phyloP scores from a whole-genome alignment of 2,797 vertebrate species.

The Parambassis ranga region DNA sequence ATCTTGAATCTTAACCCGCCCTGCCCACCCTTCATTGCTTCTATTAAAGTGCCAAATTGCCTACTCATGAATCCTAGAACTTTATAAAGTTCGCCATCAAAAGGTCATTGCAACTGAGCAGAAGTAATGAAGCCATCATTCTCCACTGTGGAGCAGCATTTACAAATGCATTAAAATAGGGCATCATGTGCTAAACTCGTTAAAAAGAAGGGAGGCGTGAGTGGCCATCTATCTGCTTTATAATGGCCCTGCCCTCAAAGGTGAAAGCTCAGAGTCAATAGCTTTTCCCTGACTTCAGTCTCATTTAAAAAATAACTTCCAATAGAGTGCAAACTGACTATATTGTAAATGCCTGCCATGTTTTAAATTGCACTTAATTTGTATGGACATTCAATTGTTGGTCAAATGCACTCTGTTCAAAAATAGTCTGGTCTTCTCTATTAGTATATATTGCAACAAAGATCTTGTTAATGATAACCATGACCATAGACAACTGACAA shows the following conservation, averaged over 20 bases:
- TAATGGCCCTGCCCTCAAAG: slow-evolving; percentile 30
- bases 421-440: not conserved
- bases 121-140: slow-evolving; percentile 61
- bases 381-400: not conserved
- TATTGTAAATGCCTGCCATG: not conserved
- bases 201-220: slow-evolving; percentile 32
- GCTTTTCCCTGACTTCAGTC: slow-evolving; percentile 35
- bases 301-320: slow-evolving; percentile 14
- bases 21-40: slow-evolving; percentile 31
- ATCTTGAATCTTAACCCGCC: slow-evolving; percentile 52
- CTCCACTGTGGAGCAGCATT: slow-evolving; percentile 39
- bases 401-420: not conserved
- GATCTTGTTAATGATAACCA: not conserved
- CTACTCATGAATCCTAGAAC: slow-evolving; percentile 64
- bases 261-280: slow-evolving; percentile 45
- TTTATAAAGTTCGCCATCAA: slow-evolving; percentile 67
- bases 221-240: slow-evolving; percentile 43
- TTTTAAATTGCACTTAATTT: not conserved
- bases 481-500: not conserved
- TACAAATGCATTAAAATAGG: slow-evolving; percentile 57
- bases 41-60: slow-evolving; percentile 68
- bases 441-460: not conserved
- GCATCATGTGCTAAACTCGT: slow-evolving; percentile 31
- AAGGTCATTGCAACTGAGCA: slow-evolving; percentile 62
- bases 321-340: not conserved